Evolutionary conservation across 1,140 invertebrate genomes (phyloP).

Genomic region (Trachelipus rathkii): DNA sequence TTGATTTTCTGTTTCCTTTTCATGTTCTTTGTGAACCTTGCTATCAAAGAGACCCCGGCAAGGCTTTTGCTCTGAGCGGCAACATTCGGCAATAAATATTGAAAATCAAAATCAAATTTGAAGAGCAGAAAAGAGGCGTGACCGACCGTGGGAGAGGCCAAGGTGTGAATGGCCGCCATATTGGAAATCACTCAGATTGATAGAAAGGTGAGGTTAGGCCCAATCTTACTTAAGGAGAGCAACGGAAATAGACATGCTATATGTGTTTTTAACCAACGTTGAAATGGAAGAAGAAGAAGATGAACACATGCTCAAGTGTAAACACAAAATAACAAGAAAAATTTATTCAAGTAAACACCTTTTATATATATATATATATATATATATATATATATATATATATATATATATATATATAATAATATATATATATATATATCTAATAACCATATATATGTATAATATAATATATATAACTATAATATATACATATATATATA

Average conservation of each 20-base stretch:
- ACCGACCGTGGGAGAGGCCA: conserved; percentile 4
- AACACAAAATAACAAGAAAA: not conserved
- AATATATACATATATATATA: too few species aligned
- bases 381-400: conserved; percentile 15
- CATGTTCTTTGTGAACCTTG: too few species aligned
- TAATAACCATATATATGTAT: too few species aligned
- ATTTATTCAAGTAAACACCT: not conserved
- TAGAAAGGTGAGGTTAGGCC: not conserved
- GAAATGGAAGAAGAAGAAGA: not conserved
- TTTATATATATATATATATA: not conserved
- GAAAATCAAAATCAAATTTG: conserved; percentile 11
- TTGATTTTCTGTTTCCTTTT: too few species aligned
- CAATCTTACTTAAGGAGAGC: not conserved
- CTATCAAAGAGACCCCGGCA: too few species aligned
- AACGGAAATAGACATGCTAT: not conserved
- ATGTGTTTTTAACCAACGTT: not conserved
- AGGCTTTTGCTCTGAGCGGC: too few species aligned
- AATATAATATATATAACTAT: too few species aligned
- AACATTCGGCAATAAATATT: not conserved
- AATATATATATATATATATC: too few species aligned
- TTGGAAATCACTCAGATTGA: conserved; percentile 6
- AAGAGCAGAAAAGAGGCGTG: not conserved
- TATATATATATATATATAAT: conserved; percentile 6
- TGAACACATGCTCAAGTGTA: not conserved
- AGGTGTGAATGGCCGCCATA: conserved; percentile 7